phyloP scores from a whole-genome alignment of 2,888 invertebrate species.

The Phania funesta region DNA sequence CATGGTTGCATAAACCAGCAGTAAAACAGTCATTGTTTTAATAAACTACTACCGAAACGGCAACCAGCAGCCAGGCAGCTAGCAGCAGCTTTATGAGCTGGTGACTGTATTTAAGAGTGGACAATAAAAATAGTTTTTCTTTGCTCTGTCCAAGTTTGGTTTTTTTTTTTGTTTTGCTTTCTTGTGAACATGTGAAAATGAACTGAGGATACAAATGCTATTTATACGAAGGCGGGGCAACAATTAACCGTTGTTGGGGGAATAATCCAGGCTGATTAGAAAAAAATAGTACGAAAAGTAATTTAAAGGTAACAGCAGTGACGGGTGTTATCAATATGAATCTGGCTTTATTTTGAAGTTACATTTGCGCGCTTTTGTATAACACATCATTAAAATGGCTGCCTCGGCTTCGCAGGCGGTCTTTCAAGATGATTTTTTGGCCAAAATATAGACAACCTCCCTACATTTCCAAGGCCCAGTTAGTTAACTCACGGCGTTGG shows the following conservation, averaged over 20 bases:
- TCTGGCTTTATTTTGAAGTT: too few relatives aligned
- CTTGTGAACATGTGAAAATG: constrained; percentile 45
- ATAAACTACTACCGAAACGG: constrained; percentile 50
- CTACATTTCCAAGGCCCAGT: too few relatives aligned
- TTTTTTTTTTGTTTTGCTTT: background rate
- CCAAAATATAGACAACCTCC: too few relatives aligned
- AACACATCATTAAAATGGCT: too few relatives aligned
- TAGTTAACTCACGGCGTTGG: too few relatives aligned
- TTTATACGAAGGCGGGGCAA: background rate
- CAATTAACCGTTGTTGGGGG: too few relatives aligned
- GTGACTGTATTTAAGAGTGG: constrained; percentile 29
- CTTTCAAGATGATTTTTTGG: too few relatives aligned
- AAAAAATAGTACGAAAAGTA: background rate
- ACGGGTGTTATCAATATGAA: too few relatives aligned
- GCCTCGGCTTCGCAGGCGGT: too few relatives aligned
- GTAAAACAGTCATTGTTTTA: constrained; percentile 64
- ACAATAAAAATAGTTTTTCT: constrained; percentile 29
- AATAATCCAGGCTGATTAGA: too few relatives aligned
- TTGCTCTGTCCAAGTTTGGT: background rate
- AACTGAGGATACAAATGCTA: constrained; percentile 23
- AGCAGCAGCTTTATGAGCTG: constrained; percentile 30
- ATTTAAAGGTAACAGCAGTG: too few relatives aligned
- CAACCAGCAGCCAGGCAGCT: constrained; percentile 11
- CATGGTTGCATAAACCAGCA: constrained; percentile 54
- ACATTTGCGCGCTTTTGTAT: too few relatives aligned